These are phyloP conservation scores for Gavia stellata DNA, from an alignment of 2,113 vertebrate genomes.

Conservation along the genomic window DNA sequence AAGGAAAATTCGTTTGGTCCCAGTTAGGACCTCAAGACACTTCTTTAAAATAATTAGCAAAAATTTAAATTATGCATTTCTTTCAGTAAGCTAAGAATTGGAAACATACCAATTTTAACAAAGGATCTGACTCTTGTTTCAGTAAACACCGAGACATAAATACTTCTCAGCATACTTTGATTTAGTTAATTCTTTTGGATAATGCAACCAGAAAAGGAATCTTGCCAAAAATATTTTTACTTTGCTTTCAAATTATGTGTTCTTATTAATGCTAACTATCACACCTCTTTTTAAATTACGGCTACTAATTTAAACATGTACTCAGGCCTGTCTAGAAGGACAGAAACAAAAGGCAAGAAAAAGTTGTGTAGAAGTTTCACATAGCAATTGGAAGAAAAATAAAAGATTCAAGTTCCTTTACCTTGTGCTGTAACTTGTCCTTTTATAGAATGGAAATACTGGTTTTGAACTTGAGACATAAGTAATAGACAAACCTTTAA, in stretches of 20 bases:
- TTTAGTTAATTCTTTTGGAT: background rate
- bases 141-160: background rate
- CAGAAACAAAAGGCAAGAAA: background rate
- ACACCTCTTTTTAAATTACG: background rate
- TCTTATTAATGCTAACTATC: background rate
- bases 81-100: background rate
- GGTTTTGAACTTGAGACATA: background rate
- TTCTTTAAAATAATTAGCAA: background rate
- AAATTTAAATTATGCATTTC: background rate
- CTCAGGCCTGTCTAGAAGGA: background rate
- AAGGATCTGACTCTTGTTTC: background rate
- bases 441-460: background rate
- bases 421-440: background rate
- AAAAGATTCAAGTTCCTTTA: background rate
- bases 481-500: conserved; percentile 6
- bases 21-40: background rate
- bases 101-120: background rate
- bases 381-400: background rate
- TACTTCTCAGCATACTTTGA: background rate
- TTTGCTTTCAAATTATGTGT: conserved; percentile 17
- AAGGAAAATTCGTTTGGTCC: background rate
- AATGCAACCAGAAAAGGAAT: background rate
- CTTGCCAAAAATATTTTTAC: background rate
- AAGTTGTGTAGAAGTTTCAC: background rate
- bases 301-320: background rate